Evolutionary conservation across 1,140 invertebrate genomes (phyloP).

Genomic region (Bombus pascuorum): DNA sequence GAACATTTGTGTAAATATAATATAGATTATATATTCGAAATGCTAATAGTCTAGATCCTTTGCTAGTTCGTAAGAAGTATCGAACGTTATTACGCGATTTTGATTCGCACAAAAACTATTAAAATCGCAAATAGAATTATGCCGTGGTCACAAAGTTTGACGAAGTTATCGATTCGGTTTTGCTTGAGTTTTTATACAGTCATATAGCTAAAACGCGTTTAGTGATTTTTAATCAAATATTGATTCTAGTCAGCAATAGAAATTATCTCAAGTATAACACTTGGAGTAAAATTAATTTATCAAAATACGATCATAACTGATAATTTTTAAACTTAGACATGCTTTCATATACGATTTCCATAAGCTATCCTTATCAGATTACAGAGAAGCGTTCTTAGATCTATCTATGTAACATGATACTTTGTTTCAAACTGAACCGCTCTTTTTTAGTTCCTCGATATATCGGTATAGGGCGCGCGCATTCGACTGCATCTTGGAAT

Average conservation of each 20-base stretch:
- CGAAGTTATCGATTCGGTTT: too few species aligned
- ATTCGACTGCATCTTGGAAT: background rate
- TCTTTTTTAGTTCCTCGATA: background rate
- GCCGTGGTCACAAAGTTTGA: background rate
- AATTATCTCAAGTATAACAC: background rate
- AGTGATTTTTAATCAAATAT: background rate
- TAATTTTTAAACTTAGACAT: background rate
- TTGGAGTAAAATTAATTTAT: background rate
- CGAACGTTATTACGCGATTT: background rate
- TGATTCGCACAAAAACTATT: background rate
- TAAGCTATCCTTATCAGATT: background rate
- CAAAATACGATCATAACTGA: background rate
- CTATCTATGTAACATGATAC: background rate
- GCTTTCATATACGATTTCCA: background rate
- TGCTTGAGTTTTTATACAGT: background rate
- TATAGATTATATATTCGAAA: background rate
- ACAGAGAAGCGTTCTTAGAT: background rate
- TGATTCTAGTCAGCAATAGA: background rate
- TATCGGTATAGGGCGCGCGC: background rate
- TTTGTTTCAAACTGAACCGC: constrained; percentile 17
- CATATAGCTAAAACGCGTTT: background rate
- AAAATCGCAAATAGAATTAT: background rate
- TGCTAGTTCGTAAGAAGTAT: background rate
- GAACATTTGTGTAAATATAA: background rate
- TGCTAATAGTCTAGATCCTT: background rate